A percentile compares a stretch with the other conserved stretches of the same genome.
phyloP scores from a whole-genome alignment of 2,113 vertebrate species.

The Tachysurus vachellii region DNA sequence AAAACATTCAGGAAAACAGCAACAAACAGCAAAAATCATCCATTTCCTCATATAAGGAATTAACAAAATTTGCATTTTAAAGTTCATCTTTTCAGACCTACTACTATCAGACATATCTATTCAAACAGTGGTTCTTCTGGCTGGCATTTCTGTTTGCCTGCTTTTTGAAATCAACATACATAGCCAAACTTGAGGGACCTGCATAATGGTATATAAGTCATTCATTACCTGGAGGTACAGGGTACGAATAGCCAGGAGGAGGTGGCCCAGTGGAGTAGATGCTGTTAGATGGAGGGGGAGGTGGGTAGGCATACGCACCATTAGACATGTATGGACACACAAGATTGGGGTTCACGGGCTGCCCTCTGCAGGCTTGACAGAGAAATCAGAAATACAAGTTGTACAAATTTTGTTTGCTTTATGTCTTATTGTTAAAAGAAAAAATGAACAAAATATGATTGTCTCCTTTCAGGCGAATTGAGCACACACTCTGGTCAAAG shows the following conservation, averaged over 20 bases:
- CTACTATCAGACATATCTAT: background rate
- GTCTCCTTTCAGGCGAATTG: background rate
- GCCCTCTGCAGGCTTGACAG: slow-evolving; percentile 85
- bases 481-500: background rate
- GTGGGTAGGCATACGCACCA: slow-evolving; percentile 81
- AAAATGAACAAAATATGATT: background rate
- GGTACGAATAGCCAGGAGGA: slow-evolving; percentile 80
- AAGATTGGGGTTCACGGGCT: slow-evolving; percentile 79
- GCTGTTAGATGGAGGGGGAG: slow-evolving; percentile 82
- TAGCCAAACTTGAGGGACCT: background rate
- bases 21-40: background rate
- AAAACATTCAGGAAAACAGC: background rate
- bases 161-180: background rate
- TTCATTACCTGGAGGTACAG: slow-evolving; percentile 78
- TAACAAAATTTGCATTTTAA: background rate
- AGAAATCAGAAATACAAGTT: background rate
- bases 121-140: background rate
- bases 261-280: slow-evolving; percentile 80
- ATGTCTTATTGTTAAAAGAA: background rate
- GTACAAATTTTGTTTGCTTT: background rate
- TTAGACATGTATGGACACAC: slow-evolving; percentile 91
- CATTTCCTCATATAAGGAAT: background rate
- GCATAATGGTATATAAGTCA: background rate
- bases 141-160: background rate
- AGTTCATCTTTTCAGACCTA: background rate